Evolutionary conservation across 2,888 invertebrate species (phyloP).

Genomic region (Idaea aversata): DNA sequence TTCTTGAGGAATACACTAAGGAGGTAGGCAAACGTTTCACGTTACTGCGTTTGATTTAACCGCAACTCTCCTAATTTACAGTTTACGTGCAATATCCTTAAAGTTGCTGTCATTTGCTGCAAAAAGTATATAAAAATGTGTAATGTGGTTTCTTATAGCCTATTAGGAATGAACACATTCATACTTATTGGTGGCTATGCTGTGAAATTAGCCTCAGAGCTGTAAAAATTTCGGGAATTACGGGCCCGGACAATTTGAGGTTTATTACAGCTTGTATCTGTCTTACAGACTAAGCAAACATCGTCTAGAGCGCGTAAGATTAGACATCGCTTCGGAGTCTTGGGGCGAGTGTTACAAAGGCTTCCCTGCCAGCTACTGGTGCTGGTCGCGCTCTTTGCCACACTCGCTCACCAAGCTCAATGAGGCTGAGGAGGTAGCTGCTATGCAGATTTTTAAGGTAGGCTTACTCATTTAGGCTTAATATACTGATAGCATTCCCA

Average conservation of each 20-base stretch:
- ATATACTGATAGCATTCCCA: background rate
- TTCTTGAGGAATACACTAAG: slow-evolving; percentile 94
- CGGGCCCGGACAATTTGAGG: background rate
- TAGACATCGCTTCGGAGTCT: slow-evolving; percentile 78
- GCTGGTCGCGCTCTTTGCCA: slow-evolving; percentile 90
- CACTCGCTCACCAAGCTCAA: slow-evolving; percentile 92
- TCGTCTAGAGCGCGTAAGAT: slow-evolving; percentile 85
- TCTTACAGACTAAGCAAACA: slow-evolving; percentile 85
- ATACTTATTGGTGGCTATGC: too few species aligned
- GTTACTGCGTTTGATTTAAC: slow-evolving; percentile 76
- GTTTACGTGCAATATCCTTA: too few species aligned
- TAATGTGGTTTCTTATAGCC: too few species aligned
- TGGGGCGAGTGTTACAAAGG: slow-evolving; percentile 93
- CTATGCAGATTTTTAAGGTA: slow-evolving; percentile 91
- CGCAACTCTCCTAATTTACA: slow-evolving; percentile 81
- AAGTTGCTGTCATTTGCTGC: too few species aligned
- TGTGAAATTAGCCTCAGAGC: too few species aligned
- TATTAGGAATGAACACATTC: too few species aligned
- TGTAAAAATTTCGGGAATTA: too few species aligned
- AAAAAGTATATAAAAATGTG: too few species aligned
- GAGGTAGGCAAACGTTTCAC: slow-evolving; percentile 60
- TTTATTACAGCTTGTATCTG: background rate
- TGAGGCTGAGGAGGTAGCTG: slow-evolving; percentile 92
- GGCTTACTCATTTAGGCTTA: background rate
- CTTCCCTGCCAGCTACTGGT: slow-evolving; percentile 92